Evolutionary conservation across 1,140 invertebrate genomes (phyloP).

Genomic region (Temnothorax nylanderi): DNA sequence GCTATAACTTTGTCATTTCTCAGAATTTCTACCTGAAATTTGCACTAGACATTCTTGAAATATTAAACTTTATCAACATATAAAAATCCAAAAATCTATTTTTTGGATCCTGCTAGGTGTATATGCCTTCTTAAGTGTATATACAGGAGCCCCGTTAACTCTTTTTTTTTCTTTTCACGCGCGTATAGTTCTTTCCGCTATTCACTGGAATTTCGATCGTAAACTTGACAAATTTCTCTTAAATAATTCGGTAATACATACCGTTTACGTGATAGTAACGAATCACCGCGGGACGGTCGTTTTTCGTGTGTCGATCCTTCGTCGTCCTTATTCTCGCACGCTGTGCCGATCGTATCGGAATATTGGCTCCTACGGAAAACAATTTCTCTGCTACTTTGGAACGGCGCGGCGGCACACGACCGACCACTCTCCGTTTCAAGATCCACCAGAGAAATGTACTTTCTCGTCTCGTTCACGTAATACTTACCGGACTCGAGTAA

Average conservation of each 20-base stretch:
- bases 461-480: slow-evolving; percentile 80
- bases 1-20: no score
- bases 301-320: neutral
- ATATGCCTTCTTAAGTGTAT: no score
- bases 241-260: slow-evolving; percentile 24
- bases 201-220: neutral
- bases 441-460: slow-evolving; percentile 79
- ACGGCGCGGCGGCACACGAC: neutral
- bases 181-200: no score
- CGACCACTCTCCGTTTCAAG: slow-evolving; percentile 69
- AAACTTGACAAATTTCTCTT: neutral
- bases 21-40: no score
- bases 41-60: no score
- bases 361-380: neutral
- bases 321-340: neutral
- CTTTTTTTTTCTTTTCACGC: no score
- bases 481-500: slow-evolving; percentile 67
- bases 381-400: neutral
- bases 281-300: neutral
- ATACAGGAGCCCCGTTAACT: no score
- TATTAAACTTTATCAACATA: no score
- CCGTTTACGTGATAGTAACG: neutral
- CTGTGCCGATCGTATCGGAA: neutral
- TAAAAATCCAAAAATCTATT: no score
- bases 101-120: no score